Percentiles rank a stretch among this genome's conserved stretches.
phyloP scores from a whole-genome alignment of 2,797 vertebrate species.

The Antennarius maculatus region DNA sequence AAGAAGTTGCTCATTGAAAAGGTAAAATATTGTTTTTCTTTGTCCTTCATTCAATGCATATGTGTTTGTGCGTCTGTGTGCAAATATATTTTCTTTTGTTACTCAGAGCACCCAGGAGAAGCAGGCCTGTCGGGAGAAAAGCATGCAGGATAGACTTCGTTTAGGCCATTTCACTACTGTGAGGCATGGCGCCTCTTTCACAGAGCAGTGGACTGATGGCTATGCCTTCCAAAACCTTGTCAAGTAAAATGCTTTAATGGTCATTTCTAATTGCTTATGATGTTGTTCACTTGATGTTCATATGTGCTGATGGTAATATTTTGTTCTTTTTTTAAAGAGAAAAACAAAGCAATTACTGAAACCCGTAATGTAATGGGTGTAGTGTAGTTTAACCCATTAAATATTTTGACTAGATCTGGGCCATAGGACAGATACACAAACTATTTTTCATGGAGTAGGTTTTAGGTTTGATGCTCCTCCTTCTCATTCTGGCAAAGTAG shows the following conservation, averaged over 20 bases:
- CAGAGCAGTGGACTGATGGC: conserved; percentile 98
- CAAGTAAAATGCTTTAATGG: conserved; percentile 85
- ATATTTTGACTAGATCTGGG: too few species aligned
- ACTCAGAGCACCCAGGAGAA: conserved; percentile 89
- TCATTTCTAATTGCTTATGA: not conserved
- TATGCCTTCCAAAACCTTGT: conserved; percentile 99
- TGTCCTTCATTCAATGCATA: not conserved
- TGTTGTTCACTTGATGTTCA: not conserved
- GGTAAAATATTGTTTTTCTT: conserved; percentile 71
- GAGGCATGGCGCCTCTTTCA: conserved; percentile 98
- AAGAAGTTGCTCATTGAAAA: conserved; percentile 99
- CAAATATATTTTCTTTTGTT: conserved; percentile 3
- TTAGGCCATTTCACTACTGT: conserved; percentile 99
- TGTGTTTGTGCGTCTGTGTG: not conserved
- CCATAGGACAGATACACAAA: too few species aligned
- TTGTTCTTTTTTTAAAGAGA: not conserved
- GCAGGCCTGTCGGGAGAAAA: conserved; percentile 97
- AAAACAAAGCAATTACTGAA: too few species aligned
- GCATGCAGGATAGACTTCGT: conserved; percentile 98
- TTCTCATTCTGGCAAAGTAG: too few species aligned
- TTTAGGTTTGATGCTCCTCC: too few species aligned
- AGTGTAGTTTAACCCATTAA: too few species aligned
- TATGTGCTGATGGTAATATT: not conserved
- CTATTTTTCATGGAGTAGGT: too few species aligned
- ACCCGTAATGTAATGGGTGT: too few species aligned